Evolutionary conservation across 2,113 vertebrate genomes (phyloP).

Genomic region (Okapia johnstoni): DNA sequence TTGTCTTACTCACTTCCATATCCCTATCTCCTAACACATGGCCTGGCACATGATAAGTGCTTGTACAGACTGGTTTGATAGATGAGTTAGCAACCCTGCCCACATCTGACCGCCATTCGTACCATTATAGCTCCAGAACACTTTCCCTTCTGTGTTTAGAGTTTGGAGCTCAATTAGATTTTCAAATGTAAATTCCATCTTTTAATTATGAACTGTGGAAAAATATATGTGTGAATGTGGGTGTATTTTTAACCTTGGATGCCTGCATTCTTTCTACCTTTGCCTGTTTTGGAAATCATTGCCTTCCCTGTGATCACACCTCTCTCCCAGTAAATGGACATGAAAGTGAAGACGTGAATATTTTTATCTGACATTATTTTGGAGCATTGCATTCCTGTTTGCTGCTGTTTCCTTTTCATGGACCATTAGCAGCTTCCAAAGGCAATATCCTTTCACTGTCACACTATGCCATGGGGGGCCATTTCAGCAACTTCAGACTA

Average conservation of each 20-base stretch:
- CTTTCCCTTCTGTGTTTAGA: neutral
- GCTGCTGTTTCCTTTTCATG: slow-evolving; percentile 83
- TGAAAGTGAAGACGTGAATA: slow-evolving; percentile 68
- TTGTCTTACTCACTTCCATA: neutral
- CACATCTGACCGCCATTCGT: neutral
- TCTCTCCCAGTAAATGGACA: slow-evolving; percentile 33
- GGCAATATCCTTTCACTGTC: slow-evolving; percentile 87
- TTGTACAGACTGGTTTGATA: neutral
- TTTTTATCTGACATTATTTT: slow-evolving; percentile 79
- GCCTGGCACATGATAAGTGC: neutral
- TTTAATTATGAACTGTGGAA: slow-evolving; percentile 50
- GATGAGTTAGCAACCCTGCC: neutral
- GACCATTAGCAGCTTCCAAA: slow-evolving; percentile 86
- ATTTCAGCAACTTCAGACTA: slow-evolving; percentile 84
- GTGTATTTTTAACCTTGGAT: neutral
- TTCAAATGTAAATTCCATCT: slow-evolving; percentile 44
- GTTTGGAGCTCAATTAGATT: neutral
- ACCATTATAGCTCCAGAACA: neutral
- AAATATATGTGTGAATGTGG: slow-evolving; percentile 19
- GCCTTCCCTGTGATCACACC: slow-evolving; percentile 40
- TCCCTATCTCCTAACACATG: neutral
- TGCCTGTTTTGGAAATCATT: slow-evolving; percentile 25
- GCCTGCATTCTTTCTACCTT: slow-evolving; percentile 20
- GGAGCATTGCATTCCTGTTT: slow-evolving; percentile 78
- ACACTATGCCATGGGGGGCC: slow-evolving; percentile 83